A percentile compares a stretch with the other conserved stretches of the same genome.
Conservation (phyloP, 2,888 invertebrate species). For the Pediacus dermestoides region DNA sequence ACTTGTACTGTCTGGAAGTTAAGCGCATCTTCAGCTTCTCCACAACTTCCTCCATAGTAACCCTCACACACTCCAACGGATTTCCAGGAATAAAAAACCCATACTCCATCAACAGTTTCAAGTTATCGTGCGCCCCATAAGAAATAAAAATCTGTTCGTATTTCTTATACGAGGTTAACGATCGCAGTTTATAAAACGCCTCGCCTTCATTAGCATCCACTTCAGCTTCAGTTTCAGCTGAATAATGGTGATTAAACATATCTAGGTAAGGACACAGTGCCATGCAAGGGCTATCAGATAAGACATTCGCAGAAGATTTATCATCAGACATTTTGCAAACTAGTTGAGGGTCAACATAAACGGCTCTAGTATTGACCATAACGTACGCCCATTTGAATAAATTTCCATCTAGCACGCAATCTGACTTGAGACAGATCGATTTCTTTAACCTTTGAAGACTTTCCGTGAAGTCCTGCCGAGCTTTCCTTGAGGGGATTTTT, state of each 20-base stretch:
- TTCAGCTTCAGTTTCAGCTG: slow-evolving; percentile 55
- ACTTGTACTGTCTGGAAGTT: slow-evolving; percentile 53
- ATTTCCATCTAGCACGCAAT: slow-evolving; percentile 53
- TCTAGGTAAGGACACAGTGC: slow-evolving; percentile 87
- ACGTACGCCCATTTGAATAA: slow-evolving; percentile 78
- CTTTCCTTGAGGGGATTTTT: slow-evolving; percentile 52
- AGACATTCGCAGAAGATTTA: slow-evolving; percentile 26
- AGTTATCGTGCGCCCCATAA: slow-evolving; percentile 80
- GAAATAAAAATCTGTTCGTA: slow-evolving; percentile 82
- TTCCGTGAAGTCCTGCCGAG: slow-evolving; percentile 52
- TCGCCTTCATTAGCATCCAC: slow-evolving; percentile 24
- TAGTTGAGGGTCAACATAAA: slow-evolving; percentile 63
- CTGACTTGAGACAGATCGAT: slow-evolving; percentile 47
- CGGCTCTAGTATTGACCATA: slow-evolving; percentile 80
- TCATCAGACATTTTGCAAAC: slow-evolving; percentile 46
- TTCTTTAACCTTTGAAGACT: slow-evolving; percentile 47
- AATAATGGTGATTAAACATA: slow-evolving; percentile 80
- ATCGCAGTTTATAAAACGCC: slow-evolving; percentile 55
- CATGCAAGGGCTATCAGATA: slow-evolving; percentile 61
- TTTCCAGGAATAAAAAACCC: slow-evolving; percentile 64
- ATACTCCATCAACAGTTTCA: slow-evolving; percentile 79
- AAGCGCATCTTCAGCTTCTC: slow-evolving; percentile 26
- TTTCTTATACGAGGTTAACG: slow-evolving; percentile 54
- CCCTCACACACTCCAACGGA: slow-evolving; percentile 27
- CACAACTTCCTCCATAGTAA: slow-evolving; percentile 28